These are phyloP conservation scores for Tethya wilhelma DNA, from an alignment of 37 sponge, comb jelly and placozoan genomes.

Conservation along the genomic window DNA sequence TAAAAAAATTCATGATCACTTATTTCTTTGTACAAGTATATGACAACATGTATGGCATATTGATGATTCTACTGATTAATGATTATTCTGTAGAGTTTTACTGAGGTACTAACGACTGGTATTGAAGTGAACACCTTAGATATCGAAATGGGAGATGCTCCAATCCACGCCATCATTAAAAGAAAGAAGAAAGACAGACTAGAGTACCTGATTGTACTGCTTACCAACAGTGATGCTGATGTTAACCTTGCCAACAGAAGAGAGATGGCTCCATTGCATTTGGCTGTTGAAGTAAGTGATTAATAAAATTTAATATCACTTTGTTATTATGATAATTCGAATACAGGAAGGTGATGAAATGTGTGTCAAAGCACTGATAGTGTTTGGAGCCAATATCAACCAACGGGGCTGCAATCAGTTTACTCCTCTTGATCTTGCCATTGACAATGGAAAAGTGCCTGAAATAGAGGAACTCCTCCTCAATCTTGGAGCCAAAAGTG, in stretches of 20 bases:
- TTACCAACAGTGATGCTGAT: conserved; percentile 35
- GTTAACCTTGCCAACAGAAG: conserved; percentile 15
- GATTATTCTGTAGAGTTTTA: background rate
- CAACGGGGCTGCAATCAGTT: conserved; percentile 23
- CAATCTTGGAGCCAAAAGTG: conserved; percentile 26
- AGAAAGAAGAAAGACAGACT: conserved; percentile 20
- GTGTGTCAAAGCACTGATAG: conserved; percentile 14
- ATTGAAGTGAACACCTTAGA: conserved; percentile 26
- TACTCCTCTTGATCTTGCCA: conserved; percentile 41
- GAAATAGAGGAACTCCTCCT: conserved; percentile 13
- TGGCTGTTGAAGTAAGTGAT: conserved; percentile 44
- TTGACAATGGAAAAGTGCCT: conserved; percentile 6
- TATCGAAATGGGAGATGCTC: conserved; percentile 30
- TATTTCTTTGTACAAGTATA: no score
- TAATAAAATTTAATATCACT: background rate
- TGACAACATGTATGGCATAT: no score
- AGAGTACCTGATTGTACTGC: conserved; percentile 24
- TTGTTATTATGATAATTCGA: background rate
- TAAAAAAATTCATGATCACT: no score
- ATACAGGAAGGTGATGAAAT: conserved; percentile 22
- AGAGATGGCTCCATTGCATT: conserved; percentile 34
- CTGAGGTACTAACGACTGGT: background rate
- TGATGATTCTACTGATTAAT: background rate
- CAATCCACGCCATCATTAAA: conserved; percentile 44
- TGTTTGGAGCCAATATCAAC: conserved; percentile 42